Evolutionary conservation across 2,888 invertebrate species (phyloP).

Genomic region (Scelioninae gen. 1): DNA sequence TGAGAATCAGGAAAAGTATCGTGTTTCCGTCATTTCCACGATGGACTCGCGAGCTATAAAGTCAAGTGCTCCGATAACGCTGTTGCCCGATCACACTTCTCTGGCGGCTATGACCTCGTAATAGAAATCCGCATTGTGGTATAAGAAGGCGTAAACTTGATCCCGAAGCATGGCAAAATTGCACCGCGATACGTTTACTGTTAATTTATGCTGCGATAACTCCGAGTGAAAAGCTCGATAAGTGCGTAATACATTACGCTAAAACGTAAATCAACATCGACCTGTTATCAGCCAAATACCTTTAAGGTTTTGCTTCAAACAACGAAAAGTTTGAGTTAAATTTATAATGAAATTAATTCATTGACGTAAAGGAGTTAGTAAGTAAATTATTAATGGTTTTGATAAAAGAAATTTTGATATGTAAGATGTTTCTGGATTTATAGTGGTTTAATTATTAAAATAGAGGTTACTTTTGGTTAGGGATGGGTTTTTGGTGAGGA

Average conservation of each 20-base stretch:
- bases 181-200: slow-evolving; percentile 36
- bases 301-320: slow-evolving; percentile 16
- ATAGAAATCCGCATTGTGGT: slow-evolving; percentile 45
- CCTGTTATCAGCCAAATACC: slow-evolving; percentile 25
- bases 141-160: slow-evolving; percentile 54
- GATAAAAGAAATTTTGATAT: too few relatives aligned
- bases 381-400: too few relatives aligned
- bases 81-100: slow-evolving; percentile 25
- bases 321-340: slow-evolving; percentile 11
- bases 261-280: slow-evolving; percentile 26
- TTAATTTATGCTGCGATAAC: slow-evolving; percentile 53
- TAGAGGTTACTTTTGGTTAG: too few relatives aligned
- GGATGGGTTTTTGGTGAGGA: too few relatives aligned
- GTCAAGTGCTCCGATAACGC: slow-evolving; percentile 21
- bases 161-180: slow-evolving; percentile 29
- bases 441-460: too few relatives aligned
- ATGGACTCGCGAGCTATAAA: too few relatives aligned
- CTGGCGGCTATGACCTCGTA: slow-evolving; percentile 37
- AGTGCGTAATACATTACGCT: slow-evolving; percentile 26
- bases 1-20: too few relatives aligned
- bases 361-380: too few relatives aligned
- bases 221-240: slow-evolving; percentile 41
- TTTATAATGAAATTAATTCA: slow-evolving; percentile 31
- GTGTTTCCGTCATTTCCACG: too few relatives aligned
- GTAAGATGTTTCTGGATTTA: too few relatives aligned